Evolutionary conservation across 2,888 invertebrate genomes (phyloP), one percentile per base, ranked within the genome.

Genomic region (Oligia strigilis): DNA sequence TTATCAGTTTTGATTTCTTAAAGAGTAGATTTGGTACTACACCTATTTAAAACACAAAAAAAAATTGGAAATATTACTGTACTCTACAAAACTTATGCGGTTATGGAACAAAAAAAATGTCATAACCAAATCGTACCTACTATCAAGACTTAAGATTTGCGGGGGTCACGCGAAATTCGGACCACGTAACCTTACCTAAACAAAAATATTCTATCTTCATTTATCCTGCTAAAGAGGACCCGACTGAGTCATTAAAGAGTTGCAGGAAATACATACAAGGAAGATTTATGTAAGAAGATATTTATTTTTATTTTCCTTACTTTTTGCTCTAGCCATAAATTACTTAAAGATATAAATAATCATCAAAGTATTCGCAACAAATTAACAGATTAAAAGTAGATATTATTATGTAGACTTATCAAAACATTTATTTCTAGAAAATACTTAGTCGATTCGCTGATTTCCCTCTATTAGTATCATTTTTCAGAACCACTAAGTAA

Each of bases 401-500:
- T 36, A 60, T 11, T 14, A 49, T 58, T n/a, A 64, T 19, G 4
- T 65, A 40, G 19, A 23, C 4, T 11, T 23, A 40, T 11, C 36
- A 64, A 14, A 80, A 23, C 23, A 40, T 52, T 65, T 66, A 55
- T 74, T 70, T 71, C 19, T 40, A 73, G 60, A 55, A 69, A 70
- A 29, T 70, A 62, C 55, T 62, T 40, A 5, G 23, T 40, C 52
- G 40, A 66, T 49, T 36, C 36, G 17, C 19, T 14, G 46, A 72
- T 75, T 78, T 83, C 58, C 23, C 52, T 64, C 49, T 78, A 74
- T 72, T 77, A 58, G 49, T 72, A n/a, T 67, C 64, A 70, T 78
- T 85, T 82, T 82, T 83, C 77, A 82, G 71, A 76, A 67, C 64
- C 70, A 71, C 64, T 81, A 70, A 83, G 67, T 78, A 79, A 77